These are phyloP conservation scores for Cuculus canorus DNA, from an alignment of 2,797 vertebrate species.

Conservation along the genomic window DNA sequence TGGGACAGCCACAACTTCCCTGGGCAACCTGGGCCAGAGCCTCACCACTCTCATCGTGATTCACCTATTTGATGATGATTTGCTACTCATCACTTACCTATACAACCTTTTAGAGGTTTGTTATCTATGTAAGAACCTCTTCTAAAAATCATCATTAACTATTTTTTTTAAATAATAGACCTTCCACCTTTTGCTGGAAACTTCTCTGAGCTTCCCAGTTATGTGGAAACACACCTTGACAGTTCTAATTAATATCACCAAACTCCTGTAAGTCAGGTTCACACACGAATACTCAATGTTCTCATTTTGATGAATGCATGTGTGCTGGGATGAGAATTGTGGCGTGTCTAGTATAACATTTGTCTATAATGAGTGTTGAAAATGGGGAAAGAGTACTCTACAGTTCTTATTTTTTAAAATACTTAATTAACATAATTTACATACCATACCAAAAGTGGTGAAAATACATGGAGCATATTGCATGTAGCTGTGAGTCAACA, in stretches of 20 bases:
- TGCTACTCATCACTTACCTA: background rate
- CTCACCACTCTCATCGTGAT: too few species aligned
- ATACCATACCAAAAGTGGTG: background rate
- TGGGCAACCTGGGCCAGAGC: too few species aligned
- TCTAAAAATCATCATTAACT: background rate
- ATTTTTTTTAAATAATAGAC: background rate
- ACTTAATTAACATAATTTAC: background rate
- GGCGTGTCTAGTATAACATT: background rate
- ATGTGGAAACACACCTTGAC: background rate
- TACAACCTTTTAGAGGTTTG: background rate
- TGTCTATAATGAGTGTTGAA: background rate
- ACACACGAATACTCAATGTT: background rate
- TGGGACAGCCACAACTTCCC: too few species aligned
- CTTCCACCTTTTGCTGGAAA: background rate
- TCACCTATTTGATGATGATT: accelerated
- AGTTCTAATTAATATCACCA: background rate
- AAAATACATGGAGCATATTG: background rate
- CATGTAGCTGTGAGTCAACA: background rate
- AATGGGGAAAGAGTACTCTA: background rate
- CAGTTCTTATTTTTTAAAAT: background rate
- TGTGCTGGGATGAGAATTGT: accelerated
- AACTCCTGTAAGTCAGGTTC: background rate
- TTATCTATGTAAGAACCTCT: background rate
- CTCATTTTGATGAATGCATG: background rate
- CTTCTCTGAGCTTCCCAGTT: background rate